phyloP scores from a whole-genome alignment of 2,113 vertebrate species.

The Triplophysa siluroides region DNA sequence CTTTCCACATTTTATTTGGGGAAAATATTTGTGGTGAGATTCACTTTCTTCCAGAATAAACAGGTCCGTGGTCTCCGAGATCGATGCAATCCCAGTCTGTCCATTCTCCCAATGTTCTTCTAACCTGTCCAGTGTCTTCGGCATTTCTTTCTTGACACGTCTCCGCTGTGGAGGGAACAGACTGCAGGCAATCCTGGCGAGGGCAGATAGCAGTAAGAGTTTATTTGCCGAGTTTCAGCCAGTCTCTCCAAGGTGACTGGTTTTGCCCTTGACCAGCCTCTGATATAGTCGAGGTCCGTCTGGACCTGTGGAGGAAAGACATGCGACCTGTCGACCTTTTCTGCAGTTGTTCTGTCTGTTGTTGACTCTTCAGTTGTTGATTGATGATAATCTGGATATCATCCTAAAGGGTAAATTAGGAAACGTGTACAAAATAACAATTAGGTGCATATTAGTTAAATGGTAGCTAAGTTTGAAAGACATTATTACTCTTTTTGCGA shows the following conservation, averaged over 20 bases:
- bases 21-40: background rate
- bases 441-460: no score
- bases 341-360: slow-evolving; percentile 68
- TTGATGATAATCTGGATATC: slow-evolving; percentile 82
- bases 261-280: slow-evolving; percentile 60
- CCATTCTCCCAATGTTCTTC: background rate
- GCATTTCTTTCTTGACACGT: background rate
- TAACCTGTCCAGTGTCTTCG: background rate
- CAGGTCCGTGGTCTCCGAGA: background rate
- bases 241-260: slow-evolving; percentile 72
- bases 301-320: slow-evolving; percentile 67
- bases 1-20: background rate
- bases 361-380: slow-evolving; percentile 76
- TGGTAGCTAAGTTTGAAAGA: no score
- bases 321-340: slow-evolving; percentile 53
- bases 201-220: background rate
- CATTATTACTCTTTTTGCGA: no score
- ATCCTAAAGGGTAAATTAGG: slow-evolving; percentile 66
- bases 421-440: background rate
- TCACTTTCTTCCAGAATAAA: background rate
- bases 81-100: background rate
- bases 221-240: slow-evolving; percentile 70
- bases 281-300: slow-evolving; percentile 57
- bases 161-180: background rate
- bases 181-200: background rate